Evolutionary conservation across 2,113 vertebrate genomes (phyloP).

Genomic region (Ivindomyrus marchei): DNA sequence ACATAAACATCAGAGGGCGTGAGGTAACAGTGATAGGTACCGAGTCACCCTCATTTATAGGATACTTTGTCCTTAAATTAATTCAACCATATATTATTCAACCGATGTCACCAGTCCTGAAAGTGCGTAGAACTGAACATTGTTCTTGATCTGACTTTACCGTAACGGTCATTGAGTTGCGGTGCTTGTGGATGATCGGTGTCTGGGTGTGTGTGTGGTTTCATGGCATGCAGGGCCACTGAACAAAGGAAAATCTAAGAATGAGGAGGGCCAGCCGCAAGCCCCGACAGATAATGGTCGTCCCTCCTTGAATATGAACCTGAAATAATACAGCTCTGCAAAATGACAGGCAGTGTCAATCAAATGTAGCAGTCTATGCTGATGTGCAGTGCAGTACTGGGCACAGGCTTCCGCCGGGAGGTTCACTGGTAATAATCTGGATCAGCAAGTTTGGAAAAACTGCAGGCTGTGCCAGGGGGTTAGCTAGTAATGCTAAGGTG

Average conservation of each 20-base stretch:
- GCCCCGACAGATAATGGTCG: neutral
- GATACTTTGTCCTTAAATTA: neutral
- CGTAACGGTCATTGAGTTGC: neutral
- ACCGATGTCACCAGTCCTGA: neutral
- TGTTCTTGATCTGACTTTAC: neutral
- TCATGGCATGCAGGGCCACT: neutral
- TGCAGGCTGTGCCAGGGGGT: neutral
- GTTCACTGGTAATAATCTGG: neutral
- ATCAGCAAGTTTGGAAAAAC: neutral
- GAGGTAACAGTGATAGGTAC: neutral
- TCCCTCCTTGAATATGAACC: conserved; percentile 33
- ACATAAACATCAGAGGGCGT: neutral
- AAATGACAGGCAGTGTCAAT: conserved; percentile 47
- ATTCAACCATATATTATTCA: neutral
- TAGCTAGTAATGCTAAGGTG: neutral
- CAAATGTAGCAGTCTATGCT: neutral
- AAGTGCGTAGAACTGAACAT: neutral
- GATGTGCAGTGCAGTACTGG: neutral
- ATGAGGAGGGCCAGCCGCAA: neutral
- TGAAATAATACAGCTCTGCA: conserved; percentile 55
- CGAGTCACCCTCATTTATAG: neutral
- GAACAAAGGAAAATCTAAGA: neutral
- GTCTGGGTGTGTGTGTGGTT: neutral
- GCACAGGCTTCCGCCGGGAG: neutral
- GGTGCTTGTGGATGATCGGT: neutral